Conservation (phyloP, 2,113 vertebrate species). For the Pavo muticus region DNA sequence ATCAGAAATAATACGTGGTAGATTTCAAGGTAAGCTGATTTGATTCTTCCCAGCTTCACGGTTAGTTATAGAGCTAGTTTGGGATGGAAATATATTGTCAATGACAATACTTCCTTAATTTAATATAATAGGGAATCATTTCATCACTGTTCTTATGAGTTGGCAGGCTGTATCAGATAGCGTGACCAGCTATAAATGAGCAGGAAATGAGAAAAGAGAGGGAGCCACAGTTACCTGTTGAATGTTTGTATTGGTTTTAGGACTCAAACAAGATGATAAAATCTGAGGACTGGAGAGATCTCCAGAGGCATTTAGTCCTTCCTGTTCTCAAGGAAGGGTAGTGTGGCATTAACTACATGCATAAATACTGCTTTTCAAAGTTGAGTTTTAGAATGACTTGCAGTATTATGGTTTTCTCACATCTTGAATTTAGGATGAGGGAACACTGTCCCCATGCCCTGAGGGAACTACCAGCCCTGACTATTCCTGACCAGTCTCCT, state of each 20-base stretch:
- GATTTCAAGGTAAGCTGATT: background rate
- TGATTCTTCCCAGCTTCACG: background rate
- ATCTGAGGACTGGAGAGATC: background rate
- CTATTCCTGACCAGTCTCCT: background rate
- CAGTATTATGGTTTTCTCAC: background rate
- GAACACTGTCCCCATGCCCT: rapidly evolving
- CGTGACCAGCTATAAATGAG: background rate
- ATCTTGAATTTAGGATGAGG: too few relatives aligned
- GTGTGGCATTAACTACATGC: rapidly evolving
- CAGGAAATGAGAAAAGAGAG: background rate
- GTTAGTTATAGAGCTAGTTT: background rate
- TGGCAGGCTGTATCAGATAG: background rate
- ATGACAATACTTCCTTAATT: background rate
- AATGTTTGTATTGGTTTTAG: background rate
- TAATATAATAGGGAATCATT: background rate
- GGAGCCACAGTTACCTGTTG: background rate
- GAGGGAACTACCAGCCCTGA: background rate
- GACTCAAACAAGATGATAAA: background rate
- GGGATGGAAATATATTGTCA: background rate
- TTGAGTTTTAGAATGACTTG: background rate
- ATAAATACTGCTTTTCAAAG: background rate
- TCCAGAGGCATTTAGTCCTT: background rate
- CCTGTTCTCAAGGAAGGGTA: background rate
- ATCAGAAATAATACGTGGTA: background rate
- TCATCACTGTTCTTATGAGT: background rate